Base-by-base conservation (phyloP, 2,888 invertebrate genomes). In the Metacarcinus magister region DNA sequence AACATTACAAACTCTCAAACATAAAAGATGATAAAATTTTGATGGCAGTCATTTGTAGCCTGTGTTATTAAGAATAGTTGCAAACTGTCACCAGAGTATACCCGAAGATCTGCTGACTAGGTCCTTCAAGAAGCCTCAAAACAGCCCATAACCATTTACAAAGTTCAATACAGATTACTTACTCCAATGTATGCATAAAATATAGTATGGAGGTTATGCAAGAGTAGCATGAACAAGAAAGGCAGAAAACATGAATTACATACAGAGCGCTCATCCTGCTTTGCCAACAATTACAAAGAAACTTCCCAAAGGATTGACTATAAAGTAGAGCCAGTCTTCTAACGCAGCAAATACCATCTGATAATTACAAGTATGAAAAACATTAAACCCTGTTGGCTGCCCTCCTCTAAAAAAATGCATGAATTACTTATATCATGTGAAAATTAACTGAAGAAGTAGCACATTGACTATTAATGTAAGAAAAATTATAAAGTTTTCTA, bases 21-120 rank as follows among this genome's bases (percentile, higher is more conserved):
- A 96, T 60, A 96, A 94, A 75, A 87, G 92, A 87, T 96, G 96
- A 96, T 87, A 93, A 93, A 95, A 96, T 96, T 96, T 96, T 96
- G 96, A 94, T 96, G 96, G 96, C 96, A 96, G 96, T 96, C 96
- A 96, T 96, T 96, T 96, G 96, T 96, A 96, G 96, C 96, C 96
- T 96, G 94, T 96, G 96, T 96, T 96, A 96, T 93, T 92, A 93
- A 95, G 95, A 94, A 93, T 67, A 94, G 96, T 96, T 96, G 96
- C 94, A 96, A 94, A 94, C 94, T 95, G 94, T 96, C 96, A 96
- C 96, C 96, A 96, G 96, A 96, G 96, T 94, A 92, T 94, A 96
- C 96, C 96, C 94, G 92, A 95, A 95, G 96, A 96, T 91, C 93
- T 91, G 90, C 92, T 96, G 94, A 96, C 96, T 96, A 96, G 96